phyloP scores from a whole-genome alignment of 2,113 vertebrate genomes.

The Oryzias javanicus region DNA sequence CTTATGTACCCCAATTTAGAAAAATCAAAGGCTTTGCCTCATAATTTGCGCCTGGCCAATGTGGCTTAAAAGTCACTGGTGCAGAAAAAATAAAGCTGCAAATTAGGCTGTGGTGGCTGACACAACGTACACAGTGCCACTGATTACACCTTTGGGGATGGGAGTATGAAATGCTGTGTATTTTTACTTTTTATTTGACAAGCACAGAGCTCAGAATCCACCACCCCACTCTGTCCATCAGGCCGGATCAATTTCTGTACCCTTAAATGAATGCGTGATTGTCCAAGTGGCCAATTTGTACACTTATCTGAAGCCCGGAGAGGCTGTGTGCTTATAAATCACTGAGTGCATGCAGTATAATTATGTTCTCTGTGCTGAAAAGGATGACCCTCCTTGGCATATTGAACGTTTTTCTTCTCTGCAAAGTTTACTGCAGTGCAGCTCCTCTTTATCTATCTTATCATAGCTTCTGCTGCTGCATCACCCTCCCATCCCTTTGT shows the following conservation, averaged over 20 bases:
- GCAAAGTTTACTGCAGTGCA: constrained; percentile 22
- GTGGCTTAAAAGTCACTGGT: constrained; percentile 45
- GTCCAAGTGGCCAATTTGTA: constrained; percentile 41
- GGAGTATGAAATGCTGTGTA: constrained; percentile 18
- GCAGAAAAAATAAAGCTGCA: constrained; percentile 39
- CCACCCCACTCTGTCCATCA: constrained; percentile 7
- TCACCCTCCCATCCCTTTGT: constrained; percentile 2
- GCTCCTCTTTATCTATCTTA: constrained; percentile 14
- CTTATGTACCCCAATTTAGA: constrained; percentile 30
- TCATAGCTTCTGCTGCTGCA: not conserved
- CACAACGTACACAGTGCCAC: constrained; percentile 24
- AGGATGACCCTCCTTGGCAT: constrained; percentile 37
- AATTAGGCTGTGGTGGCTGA: constrained; percentile 48
- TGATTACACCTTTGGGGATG: constrained; percentile 41
- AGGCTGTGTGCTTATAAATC: constrained; percentile 43
- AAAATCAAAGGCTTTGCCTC: constrained; percentile 12
- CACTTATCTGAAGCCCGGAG: constrained; percentile 36
- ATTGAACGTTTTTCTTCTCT: constrained; percentile 21
- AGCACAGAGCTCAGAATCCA: constrained; percentile 29
- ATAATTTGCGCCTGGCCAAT: constrained; percentile 23
- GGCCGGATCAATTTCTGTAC: constrained; percentile 38
- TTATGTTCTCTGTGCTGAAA: constrained; percentile 39
- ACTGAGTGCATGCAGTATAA: constrained; percentile 40
- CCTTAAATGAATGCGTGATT: constrained; percentile 36
- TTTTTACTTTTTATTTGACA: constrained; percentile 38